Evolutionary conservation across 2,113 vertebrate species (phyloP).

Genomic region (Sceloporus tristichus): DNA sequence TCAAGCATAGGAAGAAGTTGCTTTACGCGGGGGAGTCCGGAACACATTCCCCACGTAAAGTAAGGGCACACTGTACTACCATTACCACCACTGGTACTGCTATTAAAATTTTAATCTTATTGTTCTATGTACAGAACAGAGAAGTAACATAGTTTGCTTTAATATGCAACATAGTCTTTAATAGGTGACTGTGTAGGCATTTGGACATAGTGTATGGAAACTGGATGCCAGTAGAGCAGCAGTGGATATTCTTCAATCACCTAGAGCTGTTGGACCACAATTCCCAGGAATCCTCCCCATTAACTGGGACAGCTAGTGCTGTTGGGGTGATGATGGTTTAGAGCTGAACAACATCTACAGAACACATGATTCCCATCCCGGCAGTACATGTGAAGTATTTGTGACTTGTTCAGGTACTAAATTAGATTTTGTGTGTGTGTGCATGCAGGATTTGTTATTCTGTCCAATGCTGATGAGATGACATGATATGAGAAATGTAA

Average conservation of each 20-base stretch:
- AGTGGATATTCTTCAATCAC: no score
- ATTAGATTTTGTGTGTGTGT: background rate
- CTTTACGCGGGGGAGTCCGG: no score
- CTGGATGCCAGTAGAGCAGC: background rate
- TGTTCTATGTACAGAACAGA: background rate
- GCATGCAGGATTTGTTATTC: background rate
- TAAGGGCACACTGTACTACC: background rate
- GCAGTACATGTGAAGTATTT: background rate
- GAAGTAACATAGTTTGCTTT: background rate
- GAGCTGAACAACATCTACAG: no score
- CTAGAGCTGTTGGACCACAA: no score
- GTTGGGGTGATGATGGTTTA: no score
- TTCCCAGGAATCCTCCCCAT: no score
- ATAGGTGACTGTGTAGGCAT: background rate
- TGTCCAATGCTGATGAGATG: background rate
- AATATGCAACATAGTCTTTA: background rate
- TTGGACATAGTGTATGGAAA: background rate
- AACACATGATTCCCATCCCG: no score
- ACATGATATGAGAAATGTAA: background rate
- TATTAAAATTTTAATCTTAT: background rate
- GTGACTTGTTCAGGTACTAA: background rate
- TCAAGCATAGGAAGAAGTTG: no score
- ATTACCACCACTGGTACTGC: no score
- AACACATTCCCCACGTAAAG: no score
- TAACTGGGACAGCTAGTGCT: no score